These are phyloP conservation scores for Melanaphis sacchari DNA, from an alignment of 1,140 invertebrate species.

Conservation along the genomic window DNA sequence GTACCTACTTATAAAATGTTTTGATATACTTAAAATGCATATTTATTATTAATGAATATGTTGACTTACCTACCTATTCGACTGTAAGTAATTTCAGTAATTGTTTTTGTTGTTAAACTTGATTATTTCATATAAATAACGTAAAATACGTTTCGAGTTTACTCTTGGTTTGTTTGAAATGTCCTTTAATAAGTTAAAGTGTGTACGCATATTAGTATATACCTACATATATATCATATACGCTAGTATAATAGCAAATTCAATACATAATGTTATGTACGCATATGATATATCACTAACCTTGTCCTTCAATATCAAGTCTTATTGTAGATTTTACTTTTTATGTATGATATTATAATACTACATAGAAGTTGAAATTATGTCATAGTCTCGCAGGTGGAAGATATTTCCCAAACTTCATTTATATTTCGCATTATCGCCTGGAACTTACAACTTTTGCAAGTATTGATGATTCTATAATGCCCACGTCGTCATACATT, in stretches of 20 bases:
- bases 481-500: neutral
- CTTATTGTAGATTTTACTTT: neutral
- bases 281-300: neutral
- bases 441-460: neutral
- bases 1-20: too few relatives aligned
- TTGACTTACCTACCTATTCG: neutral
- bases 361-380: neutral
- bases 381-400: neutral
- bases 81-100: neutral
- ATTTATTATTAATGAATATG: neutral
- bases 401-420: neutral
- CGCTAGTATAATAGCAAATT: neutral
- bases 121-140: neutral
- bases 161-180: neutral
- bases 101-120: neutral
- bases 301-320: neutral
- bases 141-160: neutral
- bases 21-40: neutral
- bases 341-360: slow-evolving; percentile 2
- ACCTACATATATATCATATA: neutral
- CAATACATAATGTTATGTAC: neutral
- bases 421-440: neutral
- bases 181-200: neutral
- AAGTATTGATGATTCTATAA: neutral
- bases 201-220: neutral